Evolutionary conservation across 2,797 vertebrate genomes (phyloP), one percentile per base, ranked within the genome.

Genomic region (Tapera naevia): DNA sequence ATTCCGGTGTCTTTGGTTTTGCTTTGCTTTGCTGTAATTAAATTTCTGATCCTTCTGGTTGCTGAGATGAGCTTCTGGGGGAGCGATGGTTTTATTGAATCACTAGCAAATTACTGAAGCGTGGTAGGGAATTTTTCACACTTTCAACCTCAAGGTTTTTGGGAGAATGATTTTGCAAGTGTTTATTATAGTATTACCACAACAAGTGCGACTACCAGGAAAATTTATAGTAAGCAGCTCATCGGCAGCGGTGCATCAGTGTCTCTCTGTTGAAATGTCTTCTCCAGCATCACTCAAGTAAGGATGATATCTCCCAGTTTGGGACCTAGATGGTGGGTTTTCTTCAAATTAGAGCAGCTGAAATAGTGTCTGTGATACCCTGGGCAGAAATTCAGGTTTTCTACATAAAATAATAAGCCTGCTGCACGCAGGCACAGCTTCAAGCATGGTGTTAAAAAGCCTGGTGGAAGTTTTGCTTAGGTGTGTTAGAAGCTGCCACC

Each of bases 111-210:
- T 86, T 92, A 74, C 21, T 94, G 80, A 80, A 85, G 86, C 51
- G 8, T 94, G 75, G 54, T 80, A 43, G 83, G 94, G 94, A 88
- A 89, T 85, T 93, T 91, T 90, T 88, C 78, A 91, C 83, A 82
- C 83, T 93, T 93, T 58, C 64, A 86, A 91, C 74, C 95, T 90
- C 73, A 66, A 79, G 91, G 84, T 87, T 94, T 93, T 93, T 46
- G 85, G 79, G 85, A 95, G 72, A 95, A 79, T 0, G 0, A 93
- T 92, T 93, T 78, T 83, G 91, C 72, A 89, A 94, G 87, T 89
- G 89, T 96, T 94, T 91, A 78, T 94, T 92, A 33, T 13, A 27
- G 86, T 73, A 80, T 89, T 92, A 74, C 57, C 75, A 75, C 73
- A 35, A 86, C 76, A 85, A 85, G 75, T 24, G 86, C 81, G 74